Base-by-base conservation (phyloP, 2,113 vertebrate genomes). In the Oreochromis aureus region DNA sequence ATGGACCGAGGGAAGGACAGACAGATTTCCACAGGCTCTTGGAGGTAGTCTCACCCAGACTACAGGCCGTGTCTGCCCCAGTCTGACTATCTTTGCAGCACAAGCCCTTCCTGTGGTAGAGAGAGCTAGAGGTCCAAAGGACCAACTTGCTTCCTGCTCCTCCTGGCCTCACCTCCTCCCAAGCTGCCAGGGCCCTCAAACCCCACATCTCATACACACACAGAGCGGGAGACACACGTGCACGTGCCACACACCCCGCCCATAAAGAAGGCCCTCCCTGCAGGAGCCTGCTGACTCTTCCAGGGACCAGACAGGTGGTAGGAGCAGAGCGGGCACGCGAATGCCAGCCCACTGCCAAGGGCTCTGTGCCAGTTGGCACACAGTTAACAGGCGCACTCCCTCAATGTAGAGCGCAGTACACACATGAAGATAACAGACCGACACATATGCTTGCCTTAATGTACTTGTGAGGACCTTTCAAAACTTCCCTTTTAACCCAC, bases 281-380 rank as follows among this genome's bases (percentile, higher is more conserved):
- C 89, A 94, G 89, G 94, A 88, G 87, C 81, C 58, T 55, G 19
- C 90, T 92, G 91, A 95, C 94, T 94, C 94, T 95, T 95, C 93
- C 94, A 95, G 93, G 87, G 92, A 93, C 91, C 91, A 95, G 96
- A 96, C 96, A 97, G 96, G 96, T 97, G 96, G 96, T 89, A 92
- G 89, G 94, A 95, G 93, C 92, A 86, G 93, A 95, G 92, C 76
- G 89, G 95, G 95, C 95, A 90, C 84, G 83, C 89, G 82, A 94
- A 94, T 15, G 84, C 86, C 90, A 90, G 63, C 88, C 81, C 76
- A 46, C 76, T 94, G 95, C 96, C 96, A 96, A 91, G 81, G 89
- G 94, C 93, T 87, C 59, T 0, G 39, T 88, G 96, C 96, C 96
- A 97, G 93, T 89, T 96, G 96, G 96, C 95, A 89, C 84, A 6